Percentiles rank a stretch among this genome's conserved stretches.
Evolutionary conservation across 2,888 invertebrate genomes (phyloP).

Genomic region (Nasonovia ribisnigri): DNA sequence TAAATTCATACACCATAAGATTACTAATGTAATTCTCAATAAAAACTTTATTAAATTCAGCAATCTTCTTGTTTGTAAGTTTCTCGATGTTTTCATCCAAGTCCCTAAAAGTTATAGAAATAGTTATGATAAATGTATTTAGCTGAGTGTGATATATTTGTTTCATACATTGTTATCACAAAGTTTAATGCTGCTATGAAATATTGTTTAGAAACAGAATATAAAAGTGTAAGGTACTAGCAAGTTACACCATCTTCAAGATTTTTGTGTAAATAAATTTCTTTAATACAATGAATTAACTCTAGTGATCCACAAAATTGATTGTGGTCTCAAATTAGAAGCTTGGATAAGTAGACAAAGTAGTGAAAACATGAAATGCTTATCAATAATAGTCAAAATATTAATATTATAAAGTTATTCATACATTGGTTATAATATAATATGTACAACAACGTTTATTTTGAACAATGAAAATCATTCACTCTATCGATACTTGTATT

Average conservation of each 20-base stretch:
- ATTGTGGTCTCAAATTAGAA: not conserved
- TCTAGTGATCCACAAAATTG: not conserved
- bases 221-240: not conserved
- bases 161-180: not conserved
- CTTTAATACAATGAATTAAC: not conserved
- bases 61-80: not conserved
- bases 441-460: not conserved
- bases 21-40: not conserved
- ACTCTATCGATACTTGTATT: not conserved
- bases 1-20: not conserved
- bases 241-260: not conserved
- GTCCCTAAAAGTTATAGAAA: not conserved
- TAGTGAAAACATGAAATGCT: not conserved
- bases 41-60: not conserved
- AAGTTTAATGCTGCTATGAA: not conserved
- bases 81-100: constrained; percentile 20
- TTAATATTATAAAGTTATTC: not conserved
- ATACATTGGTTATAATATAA: not conserved
- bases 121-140: not conserved
- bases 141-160: not conserved
- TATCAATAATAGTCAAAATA: not conserved
- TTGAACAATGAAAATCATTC: not conserved
- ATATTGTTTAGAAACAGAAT: not conserved
- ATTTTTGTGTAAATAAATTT: not conserved
- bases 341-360: not conserved